A percentile compares a stretch with the other conserved stretches of the same genome.
Evolutionary conservation across 1,140 invertebrate species (phyloP).

Genomic region (Latrodectus geometricus): DNA sequence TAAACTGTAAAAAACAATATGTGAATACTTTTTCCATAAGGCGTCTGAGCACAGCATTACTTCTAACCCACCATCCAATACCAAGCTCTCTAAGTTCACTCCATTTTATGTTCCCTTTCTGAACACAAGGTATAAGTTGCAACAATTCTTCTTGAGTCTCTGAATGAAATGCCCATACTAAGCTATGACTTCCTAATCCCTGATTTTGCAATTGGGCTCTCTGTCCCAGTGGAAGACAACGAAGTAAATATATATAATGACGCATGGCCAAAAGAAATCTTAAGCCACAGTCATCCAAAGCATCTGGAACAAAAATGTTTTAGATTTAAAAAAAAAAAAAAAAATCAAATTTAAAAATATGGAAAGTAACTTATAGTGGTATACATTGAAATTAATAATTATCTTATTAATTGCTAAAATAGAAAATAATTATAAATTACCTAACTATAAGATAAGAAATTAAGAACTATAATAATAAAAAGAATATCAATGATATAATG

Average conservation of each 20-base stretch:
- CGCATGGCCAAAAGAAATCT: slow-evolving; percentile 97
- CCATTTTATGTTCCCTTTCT: slow-evolving; percentile 82
- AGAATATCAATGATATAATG: no score
- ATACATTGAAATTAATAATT: no score
- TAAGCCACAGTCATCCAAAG: slow-evolving; percentile 96
- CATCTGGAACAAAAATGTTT: slow-evolving; percentile 73
- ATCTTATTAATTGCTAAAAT: no score
- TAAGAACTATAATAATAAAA: no score
- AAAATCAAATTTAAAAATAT: no score
- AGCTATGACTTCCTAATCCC: slow-evolving; percentile 91
- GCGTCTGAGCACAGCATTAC: slow-evolving; percentile 82
- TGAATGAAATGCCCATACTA: slow-evolving; percentile 99
- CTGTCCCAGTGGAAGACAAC: slow-evolving; percentile 90
- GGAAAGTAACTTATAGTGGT: no score
- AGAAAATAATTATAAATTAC: no score
- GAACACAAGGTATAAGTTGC: slow-evolving; percentile 85
- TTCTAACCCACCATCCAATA: slow-evolving; percentile 96
- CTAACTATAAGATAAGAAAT: no score
- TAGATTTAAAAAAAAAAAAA: no score
- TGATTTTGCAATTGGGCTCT: slow-evolving; percentile 86
- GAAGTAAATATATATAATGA: slow-evolving; percentile 94
- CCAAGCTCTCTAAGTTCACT: slow-evolving; percentile 90
- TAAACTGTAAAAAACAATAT: not conserved
- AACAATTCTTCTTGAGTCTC: slow-evolving; percentile 97
- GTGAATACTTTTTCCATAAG: slow-evolving; percentile 84